phyloP scores from a whole-genome alignment of 2,888 invertebrate genomes.

The Metallyticus violacea region DNA sequence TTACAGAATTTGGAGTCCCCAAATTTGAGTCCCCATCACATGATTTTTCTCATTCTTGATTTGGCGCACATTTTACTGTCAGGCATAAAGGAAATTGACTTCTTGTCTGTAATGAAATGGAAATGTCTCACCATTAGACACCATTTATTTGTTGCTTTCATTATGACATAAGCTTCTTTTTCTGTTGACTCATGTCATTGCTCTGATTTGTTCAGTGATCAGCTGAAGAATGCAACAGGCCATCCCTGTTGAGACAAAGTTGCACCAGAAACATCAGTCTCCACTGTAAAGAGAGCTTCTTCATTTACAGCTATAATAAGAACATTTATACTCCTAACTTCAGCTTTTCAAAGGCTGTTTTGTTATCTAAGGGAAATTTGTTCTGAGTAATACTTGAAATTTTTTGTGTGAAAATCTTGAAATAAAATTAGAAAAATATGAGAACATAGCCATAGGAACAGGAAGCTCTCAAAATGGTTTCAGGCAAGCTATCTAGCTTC shows the following conservation, averaged over 20 bases:
- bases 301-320: background rate
- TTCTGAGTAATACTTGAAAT: background rate
- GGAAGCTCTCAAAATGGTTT: background rate
- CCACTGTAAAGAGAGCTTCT: constrained; percentile 12
- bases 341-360: no score
- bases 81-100: background rate
- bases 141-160: background rate
- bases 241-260: constrained; percentile 27
- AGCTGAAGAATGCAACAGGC: constrained; percentile 18
- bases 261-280: constrained; percentile 25
- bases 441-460: background rate
- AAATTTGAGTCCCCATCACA: no score
- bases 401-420: background rate
- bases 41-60: no score
- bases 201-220: background rate
- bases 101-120: background rate
- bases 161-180: background rate
- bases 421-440: background rate
- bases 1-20: no score
- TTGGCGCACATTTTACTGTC: no score
- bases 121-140: background rate
- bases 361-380: background rate
- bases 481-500: background rate
- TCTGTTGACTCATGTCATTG: background rate
- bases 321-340: no score